Base-by-base conservation (phyloP, 2,888 invertebrate genomes). In the Silvanus unidentatus region DNA sequence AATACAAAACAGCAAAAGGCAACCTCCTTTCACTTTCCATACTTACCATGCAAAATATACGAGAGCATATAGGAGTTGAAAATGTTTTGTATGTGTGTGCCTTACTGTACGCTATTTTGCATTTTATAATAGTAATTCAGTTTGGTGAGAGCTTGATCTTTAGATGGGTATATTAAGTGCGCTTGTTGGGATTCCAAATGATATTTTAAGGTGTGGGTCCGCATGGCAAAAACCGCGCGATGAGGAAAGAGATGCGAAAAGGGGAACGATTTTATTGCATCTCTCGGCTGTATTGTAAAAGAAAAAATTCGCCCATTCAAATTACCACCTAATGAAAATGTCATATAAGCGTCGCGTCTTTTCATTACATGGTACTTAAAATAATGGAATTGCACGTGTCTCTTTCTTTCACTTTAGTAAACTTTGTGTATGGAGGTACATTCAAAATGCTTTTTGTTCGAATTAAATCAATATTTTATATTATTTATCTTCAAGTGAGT, bases 21-120 rank as follows among this genome's bases (percentile, higher is more conserved):
- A 32, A 32, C 32, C 32, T 32, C 32, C 32, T 32, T 32, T 32
- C 32, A 32, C 32, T 32, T 32, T 32, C 32, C 32, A 32, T 32
- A 32, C 13, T 32, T 32, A 32, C 32, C 28, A 28, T 9, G 10
- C 10, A 22, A 5, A 22, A 8, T 22, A 22, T 22, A 22, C 8
- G 22, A 5, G 8, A 5, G 8, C 8, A 8, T 22, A 22, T 22
- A 22, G 8, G 22, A 5, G 8, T 8, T 22, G 8, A 3, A 22
- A 5, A 22, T 32, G 4, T 9, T 32, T 32, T 32, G 32, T 22
- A 22, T 12, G 3, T 32, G 13, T 32, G 32, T 32, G 32, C 32
- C 13, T 32, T 32, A 32, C 32, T 9, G 32, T 22, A 22, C 22
- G 8, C 22, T 22, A 22, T 22, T 22, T 22, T 22, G 22, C 22